Evolutionary conservation across 2,888 invertebrate genomes (phyloP).

Genomic region (Morpho achilles): DNA sequence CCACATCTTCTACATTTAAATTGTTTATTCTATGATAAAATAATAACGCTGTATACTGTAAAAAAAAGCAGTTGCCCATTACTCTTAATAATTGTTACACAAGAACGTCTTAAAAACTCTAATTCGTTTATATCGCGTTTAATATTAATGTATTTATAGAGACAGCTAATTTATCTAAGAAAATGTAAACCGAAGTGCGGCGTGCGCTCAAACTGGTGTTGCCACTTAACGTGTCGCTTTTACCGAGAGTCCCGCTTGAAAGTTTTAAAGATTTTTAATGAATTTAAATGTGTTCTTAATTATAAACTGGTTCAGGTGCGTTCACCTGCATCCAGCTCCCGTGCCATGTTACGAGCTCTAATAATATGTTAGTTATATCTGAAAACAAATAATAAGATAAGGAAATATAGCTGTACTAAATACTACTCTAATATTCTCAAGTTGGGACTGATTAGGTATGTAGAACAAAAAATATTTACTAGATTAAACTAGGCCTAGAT

Average conservation of each 20-base stretch:
- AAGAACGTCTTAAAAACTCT: no score
- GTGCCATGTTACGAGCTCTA: constrained; percentile 27
- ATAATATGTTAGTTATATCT: constrained; percentile 25
- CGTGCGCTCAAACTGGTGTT: constrained; percentile 37
- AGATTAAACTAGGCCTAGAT: no score
- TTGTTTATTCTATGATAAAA: no score
- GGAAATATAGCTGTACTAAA: no score
- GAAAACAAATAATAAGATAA: constrained; percentile 20
- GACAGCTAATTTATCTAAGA: constrained; percentile 21
- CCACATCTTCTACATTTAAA: no score
- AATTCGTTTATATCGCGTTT: no score
- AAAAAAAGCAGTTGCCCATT: no score
- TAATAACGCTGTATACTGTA: no score
- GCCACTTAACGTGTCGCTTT: constrained; percentile 36
- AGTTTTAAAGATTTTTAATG: constrained; percentile 71
- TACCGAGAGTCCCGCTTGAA: constrained; percentile 39
- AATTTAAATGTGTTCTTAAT: constrained; percentile 75
- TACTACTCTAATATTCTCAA: no score
- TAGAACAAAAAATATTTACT: no score
- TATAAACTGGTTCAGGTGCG: constrained; percentile 70
- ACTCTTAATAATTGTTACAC: no score
- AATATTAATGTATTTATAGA: constrained; percentile 19
- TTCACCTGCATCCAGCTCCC: constrained; percentile 47
- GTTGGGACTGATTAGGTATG: no score
- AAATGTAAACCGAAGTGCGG: constrained; percentile 21